Evolutionary conservation across 2,888 invertebrate species (phyloP).

Genomic region (Branchipolynoe longqiensis): DNA sequence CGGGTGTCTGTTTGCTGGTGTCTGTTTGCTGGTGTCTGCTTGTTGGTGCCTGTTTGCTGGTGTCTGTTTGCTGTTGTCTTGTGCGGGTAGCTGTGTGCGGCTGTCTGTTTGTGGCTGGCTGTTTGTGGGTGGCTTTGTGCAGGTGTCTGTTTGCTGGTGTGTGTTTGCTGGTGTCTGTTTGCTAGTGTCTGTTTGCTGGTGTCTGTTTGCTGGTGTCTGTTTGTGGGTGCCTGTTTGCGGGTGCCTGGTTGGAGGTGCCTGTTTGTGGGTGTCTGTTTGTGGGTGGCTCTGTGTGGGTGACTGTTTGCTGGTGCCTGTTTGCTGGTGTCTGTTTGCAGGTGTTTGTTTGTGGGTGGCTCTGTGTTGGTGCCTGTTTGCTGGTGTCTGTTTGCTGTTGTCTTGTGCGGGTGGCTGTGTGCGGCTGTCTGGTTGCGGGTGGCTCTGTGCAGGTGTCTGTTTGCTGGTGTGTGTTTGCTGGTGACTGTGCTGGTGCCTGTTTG

Average conservation of each 20-base stretch:
- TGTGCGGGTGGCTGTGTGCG: neutral
- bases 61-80: neutral
- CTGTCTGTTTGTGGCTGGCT: neutral
- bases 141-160: neutral
- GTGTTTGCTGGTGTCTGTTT: neutral
- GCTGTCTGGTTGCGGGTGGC: neutral
- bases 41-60: neutral
- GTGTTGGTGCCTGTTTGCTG: neutral
- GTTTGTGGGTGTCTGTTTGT: neutral
- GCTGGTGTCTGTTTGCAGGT: neutral
- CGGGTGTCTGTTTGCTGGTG: neutral
- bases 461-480: neutral
- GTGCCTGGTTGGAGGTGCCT: neutral
- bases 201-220: neutral
- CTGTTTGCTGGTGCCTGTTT: neutral
- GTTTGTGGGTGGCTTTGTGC: neutral
- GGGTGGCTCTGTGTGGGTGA: neutral
- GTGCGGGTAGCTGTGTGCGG: neutral
- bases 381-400: neutral
- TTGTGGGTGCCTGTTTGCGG: neutral
- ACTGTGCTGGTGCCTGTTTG: neutral
- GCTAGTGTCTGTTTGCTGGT: neutral
- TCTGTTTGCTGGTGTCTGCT: neutral
- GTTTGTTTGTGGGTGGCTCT: neutral
- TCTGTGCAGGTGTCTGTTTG: neutral